Percentiles rank a stretch among this genome's conserved stretches.
These are phyloP conservation scores for Allygus modestus DNA, from an alignment of 2,888 invertebrate genomes.

Conservation along the genomic window DNA sequence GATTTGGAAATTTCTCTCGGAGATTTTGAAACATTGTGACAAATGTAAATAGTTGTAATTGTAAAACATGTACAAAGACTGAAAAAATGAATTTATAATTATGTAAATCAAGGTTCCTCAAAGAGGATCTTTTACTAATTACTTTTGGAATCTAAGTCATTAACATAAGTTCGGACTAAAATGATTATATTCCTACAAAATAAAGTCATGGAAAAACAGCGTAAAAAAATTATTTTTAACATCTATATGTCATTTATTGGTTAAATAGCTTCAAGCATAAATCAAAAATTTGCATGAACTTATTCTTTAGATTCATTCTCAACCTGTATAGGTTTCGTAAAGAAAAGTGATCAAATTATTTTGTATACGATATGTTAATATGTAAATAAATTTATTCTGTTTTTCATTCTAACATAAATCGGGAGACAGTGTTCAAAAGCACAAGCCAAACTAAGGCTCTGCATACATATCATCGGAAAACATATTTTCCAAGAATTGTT, in stretches of 20 bases:
- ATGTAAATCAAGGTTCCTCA: neutral
- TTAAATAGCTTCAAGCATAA: no score
- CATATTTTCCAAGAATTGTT: neutral
- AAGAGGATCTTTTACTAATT: neutral
- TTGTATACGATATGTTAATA: no score
- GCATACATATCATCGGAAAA: neutral
- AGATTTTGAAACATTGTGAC: neutral
- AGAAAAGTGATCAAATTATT: no score
- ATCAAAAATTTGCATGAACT: no score
- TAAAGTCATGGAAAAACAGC: no score
- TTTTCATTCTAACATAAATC: neutral
- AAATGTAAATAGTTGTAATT: neutral
- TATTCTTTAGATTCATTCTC: no score
- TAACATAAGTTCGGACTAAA: neutral
- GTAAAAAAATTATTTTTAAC: no score
- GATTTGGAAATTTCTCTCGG: no score
- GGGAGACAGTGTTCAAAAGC: neutral
- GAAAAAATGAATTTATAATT: neutral
- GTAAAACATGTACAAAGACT: slow-evolving; percentile 19
- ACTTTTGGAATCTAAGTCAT: slow-evolving; percentile 18
- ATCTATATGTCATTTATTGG: no score
- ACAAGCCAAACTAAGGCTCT: neutral
- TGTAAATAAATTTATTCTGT: neutral
- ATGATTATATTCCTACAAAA: no score
- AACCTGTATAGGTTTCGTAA: no score